Base-by-base conservation (phyloP, 2,113 vertebrate genomes). In the Anthoscopus minutus region DNA sequence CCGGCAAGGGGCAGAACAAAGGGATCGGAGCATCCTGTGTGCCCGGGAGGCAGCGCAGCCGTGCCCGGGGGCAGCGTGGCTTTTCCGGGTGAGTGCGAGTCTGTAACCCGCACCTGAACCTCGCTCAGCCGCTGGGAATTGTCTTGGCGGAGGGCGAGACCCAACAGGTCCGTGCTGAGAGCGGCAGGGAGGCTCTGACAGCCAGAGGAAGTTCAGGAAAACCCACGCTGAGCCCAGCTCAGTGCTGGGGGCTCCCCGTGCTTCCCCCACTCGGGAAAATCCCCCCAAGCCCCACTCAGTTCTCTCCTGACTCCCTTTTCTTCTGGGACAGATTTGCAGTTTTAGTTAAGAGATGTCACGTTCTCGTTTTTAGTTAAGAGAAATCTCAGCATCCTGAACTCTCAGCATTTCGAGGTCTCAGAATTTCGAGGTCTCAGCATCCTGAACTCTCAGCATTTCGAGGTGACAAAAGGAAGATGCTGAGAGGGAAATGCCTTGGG, bases 31-130 rank as follows among this genome's bases (percentile, higher is more conserved):
- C n/a, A n/a, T n/a, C n/a, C n/a, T n/a, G n/a, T n/a, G n/a, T n/a
- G n/a, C n/a, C 3, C 27, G 56, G 58, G 58, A 70, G 30, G 71
- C 35, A 25, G 70, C 62, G 70, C 48, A 64, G 82, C 54, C 77
- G 9, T 58, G 85, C 82, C 73, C 28, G 85, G 61, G 88, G 87
- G 45, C 51, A 95, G 71, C 89, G 88, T 89, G 96, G 83, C 57
- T 95, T 96, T 97, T 97, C 95, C 83, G 91, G 95, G 78, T 96
- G 96, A 95, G 86, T 95, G 92, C 27, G 71, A 88, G 91, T 96
- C 96, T 96, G 89, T 98, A 98, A 97, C 97, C 97, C 89, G 89
- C 62, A 28, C 60, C 77, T 98, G 98, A 98, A 97, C 98, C 89
- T 92, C 54, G 50, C 96, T 96, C 97, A 80, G 89, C 91, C 96